Evolutionary conservation across 2,113 vertebrate genomes (phyloP), one percentile per base, ranked within the genome.

Genomic region (human): DNA sequence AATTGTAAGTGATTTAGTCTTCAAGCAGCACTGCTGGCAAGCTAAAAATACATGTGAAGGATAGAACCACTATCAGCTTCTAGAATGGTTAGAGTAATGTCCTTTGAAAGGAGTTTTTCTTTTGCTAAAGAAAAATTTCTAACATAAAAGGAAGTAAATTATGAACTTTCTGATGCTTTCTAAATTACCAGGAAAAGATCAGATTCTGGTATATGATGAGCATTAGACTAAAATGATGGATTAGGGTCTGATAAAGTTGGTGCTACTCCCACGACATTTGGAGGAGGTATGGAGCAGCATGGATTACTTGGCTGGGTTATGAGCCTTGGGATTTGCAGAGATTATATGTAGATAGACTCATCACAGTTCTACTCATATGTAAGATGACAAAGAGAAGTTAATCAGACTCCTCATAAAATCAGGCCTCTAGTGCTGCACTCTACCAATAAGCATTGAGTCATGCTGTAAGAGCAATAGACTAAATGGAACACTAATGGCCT

Each of bases 51-150:
- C 16, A 38, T 27, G 38, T 82, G 86, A 94, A 82, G 30, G 9
- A 45, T 59, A 88, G 43, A 85, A 55, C 75, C 40, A 90, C 23
- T 12, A 27, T 50, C 57, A 66, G 57, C 64, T 94, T 88, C 25
- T 50, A 75, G 14, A 88, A 61, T 68, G 25, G 5, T 20, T 93
- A 91, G 2, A 89, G 20, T 35, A 81, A 72, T 79, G 17, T 40
- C 8, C 50, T 84, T 95, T 92, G 35, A 89, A 76, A 86, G 38
- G n/a, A 48, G 30, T 80, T 83, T 95, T 89, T 89, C 12, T 86
- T 64, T 90, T 73, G 93, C 85, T 35, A 76, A 90, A 57, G 61
- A 57, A 55, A 89, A 70, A 85, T 79, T 72, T 91, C 78, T 96
- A 86, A 83, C 66, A 81, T 84, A n/a, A 55, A 68, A 90, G 50